These are phyloP conservation scores for Cricetomys ansorgei DNA, from an alignment of 2,113 vertebrate species.

Conservation along the genomic window DNA sequence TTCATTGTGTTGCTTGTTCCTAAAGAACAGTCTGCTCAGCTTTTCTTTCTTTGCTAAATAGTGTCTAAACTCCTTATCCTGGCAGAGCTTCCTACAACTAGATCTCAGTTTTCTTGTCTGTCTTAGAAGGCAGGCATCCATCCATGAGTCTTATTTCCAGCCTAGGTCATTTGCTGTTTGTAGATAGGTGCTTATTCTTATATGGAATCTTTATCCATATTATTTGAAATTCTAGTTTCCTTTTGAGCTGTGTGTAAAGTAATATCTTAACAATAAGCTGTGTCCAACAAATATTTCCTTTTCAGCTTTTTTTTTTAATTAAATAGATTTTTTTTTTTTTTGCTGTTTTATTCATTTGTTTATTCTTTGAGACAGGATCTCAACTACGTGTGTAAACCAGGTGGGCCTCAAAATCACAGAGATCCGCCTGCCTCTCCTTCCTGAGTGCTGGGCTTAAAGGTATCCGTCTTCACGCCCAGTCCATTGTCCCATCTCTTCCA, in stretches of 20 bases:
- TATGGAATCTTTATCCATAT: background rate
- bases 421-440: background rate
- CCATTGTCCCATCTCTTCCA: no score
- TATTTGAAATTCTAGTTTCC: constrained; percentile 10
- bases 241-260: background rate
- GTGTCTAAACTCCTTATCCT: background rate
- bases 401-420: background rate
- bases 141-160: background rate
- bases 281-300: background rate
- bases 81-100: background rate
- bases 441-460: no score
- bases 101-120: constrained; percentile 2
- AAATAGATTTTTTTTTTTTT: no score
- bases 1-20: background rate
- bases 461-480: background rate
- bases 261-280: background rate
- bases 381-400: background rate
- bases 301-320: background rate
- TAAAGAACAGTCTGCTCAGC: background rate
- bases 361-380: background rate
- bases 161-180: constrained; percentile 33
- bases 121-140: background rate
- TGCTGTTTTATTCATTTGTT: background rate
- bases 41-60: constrained; percentile 39
- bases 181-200: constrained; percentile 27